Evolutionary conservation across 2,888 invertebrate species (phyloP).

Genomic region (Microplitis manilae): DNA sequence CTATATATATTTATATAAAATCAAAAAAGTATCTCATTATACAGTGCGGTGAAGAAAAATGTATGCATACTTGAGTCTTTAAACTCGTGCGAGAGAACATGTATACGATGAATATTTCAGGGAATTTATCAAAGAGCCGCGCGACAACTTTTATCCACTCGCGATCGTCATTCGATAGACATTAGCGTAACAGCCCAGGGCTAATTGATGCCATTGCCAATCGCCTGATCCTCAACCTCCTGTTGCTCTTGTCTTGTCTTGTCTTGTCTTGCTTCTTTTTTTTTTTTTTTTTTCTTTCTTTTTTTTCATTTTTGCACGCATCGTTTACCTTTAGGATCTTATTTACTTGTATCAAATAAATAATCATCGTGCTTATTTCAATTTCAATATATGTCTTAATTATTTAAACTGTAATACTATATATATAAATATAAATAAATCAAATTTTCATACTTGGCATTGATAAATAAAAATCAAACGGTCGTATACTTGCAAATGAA

Average conservation of each 20-base stretch:
- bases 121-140: slow-evolving; percentile 39
- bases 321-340: slow-evolving; percentile 5
- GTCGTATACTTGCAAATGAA: slow-evolving; percentile 60
- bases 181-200: slow-evolving; percentile 41
- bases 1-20: neutral
- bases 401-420: neutral
- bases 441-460: neutral
- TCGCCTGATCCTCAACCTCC: neutral
- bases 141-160: slow-evolving; percentile 39
- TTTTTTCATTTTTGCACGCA: slow-evolving; percentile 1
- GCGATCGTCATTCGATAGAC: slow-evolving; percentile 46
- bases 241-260: neutral
- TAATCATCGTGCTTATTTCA: neutral
- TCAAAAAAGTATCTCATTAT: slow-evolving; percentile 28
- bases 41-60: slow-evolving; percentile 16
- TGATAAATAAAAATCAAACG: slow-evolving; percentile 60
- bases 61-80: slow-evolving; percentile 12
- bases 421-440: too few relatives aligned
- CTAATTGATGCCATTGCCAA: slow-evolving; percentile 46
- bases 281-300: neutral
- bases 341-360: neutral
- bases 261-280: too few relatives aligned
- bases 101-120: slow-evolving; percentile 39
- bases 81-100: slow-evolving; percentile 28
- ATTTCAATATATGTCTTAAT: neutral